Evolutionary conservation across 2,888 invertebrate genomes (phyloP).

Genomic region (Mimas tiliae): DNA sequence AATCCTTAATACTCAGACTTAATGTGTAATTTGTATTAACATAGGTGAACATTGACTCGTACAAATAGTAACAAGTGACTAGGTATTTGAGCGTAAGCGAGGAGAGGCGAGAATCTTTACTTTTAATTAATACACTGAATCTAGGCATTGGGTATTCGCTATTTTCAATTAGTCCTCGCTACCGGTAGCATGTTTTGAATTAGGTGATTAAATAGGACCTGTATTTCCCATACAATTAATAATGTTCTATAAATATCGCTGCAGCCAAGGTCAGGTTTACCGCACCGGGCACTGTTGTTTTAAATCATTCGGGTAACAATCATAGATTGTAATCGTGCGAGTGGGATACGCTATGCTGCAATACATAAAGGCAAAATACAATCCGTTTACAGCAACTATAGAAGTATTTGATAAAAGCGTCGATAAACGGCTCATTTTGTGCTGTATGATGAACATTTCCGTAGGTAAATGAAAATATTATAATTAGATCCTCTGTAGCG

Average conservation of each 20-base stretch:
- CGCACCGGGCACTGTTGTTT: neutral
- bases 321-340: constrained; percentile 34
- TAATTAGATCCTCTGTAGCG: constrained; percentile 31
- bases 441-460: neutral
- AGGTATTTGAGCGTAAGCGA: constrained; percentile 71
- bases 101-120: constrained; percentile 77
- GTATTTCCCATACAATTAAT: constrained; percentile 67
- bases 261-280: constrained; percentile 18
- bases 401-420: no score
- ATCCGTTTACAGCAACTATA: constrained; percentile 6
- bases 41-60: constrained; percentile 49
- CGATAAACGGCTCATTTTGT: no score
- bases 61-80: constrained; percentile 63
- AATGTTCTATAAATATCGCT: constrained; percentile 54
- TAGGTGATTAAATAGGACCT: constrained; percentile 71
- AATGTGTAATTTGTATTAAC: constrained; percentile 72
- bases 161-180: constrained; percentile 77
- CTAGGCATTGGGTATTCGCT: constrained; percentile 68
- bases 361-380: constrained; percentile 1
- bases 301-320: neutral
- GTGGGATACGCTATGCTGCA: constrained; percentile 10
- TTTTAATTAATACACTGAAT: constrained; percentile 80
- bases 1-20: constrained; percentile 64
- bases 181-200: constrained; percentile 78
- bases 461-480: constrained; percentile 1